Base-by-base conservation (phyloP, 1,140 invertebrate genomes). In the Procambarus virginalis region DNA sequence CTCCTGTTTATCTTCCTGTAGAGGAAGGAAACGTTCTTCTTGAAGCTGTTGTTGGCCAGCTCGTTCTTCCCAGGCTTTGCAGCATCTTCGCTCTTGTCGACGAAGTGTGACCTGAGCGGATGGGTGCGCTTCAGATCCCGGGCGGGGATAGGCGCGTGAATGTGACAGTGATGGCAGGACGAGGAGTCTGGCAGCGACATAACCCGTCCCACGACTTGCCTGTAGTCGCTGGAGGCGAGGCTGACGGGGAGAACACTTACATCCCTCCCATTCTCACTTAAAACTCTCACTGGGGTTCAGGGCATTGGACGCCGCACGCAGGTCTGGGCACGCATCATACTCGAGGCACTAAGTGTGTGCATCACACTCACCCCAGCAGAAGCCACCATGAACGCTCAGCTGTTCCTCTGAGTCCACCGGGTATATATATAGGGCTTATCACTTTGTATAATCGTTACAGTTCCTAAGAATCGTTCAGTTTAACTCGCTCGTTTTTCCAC, bases 131-230 rank as follows among this genome's bases (percentile, higher is more conserved):
- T 90, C 58, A 90, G 83, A 49, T 80, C 77, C 76, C 68, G 22
- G 60, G 84, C 60, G 17, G 89, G 89, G n/a, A 90, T 85, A 60
- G 89, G 89, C 9, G 89, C 83, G 49, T 86, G 89, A 64, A 90
- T 86, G 83, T 90, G 89, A 76, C 89, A 90, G 83, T 90, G 89
- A 77, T 90, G 89, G 77, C 89, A 90, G 49, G 73, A 55, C 5
- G 86, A 75, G 83, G 76, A 46, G 55, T 90, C 89, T 46, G 76
- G 83, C 34, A 81, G 20, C 34, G 89, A 48, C 83, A 90, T 85
- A 45, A 34, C 34, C 81, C 68, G 34, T 48, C n/a, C 81, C 75
- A 34, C 55, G 20, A 64, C 60, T 20, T 17, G 12, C 60, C 5
- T 64, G 60, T 4, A 64, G 60, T 14, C 60, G 60, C 60, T 73